Base-by-base conservation (phyloP, 2,888 invertebrate genomes). In the Listrodromus nycthemerus region DNA sequence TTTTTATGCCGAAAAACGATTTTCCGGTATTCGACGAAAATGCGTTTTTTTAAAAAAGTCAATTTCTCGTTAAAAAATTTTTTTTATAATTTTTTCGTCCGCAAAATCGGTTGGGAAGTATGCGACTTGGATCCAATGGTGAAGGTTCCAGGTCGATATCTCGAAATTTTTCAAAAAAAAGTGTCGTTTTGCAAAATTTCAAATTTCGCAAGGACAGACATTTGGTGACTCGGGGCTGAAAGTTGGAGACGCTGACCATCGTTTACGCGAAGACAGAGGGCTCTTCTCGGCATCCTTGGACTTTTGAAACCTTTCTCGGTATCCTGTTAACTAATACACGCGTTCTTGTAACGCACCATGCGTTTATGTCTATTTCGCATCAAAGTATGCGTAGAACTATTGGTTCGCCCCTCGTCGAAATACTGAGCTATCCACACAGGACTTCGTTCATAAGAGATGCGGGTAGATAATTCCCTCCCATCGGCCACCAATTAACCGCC, bases 231-330 rank as follows among this genome's bases (percentile, higher is more conserved):
- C 61, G 24, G 27, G 61, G 67, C 67, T 66, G 27, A 71, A 82
- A 63, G 65, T 77, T 79, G 48, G 52, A 71, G 80, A 50, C 69
- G 78, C 63, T 86, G 85, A 86, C 83, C 85, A 82, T 79, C 69
- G 76, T 80, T 86, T 83, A 61, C 80, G 83, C 74, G 69, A 75
- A 86, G 84, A 87, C 85, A 86, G 85, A 86, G 86, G 78, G 73
- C 58, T 73, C 45, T 55, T 55, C 58, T 41, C 74, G 27, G 30
- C 75, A 65, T 63, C 69, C 69, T 75, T 16, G 10, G 63, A 55
- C 52, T 19, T 70, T 61, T 67, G 30, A 45, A 66, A 61, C 75
- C 41, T 52, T 79, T 71, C 61, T 6, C 61, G 58, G 67, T 55
- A 55, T 66, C 81, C 76, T 71, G 45, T 69, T 76, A 83, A 75